Evolutionary conservation across 2,797 vertebrate genomes (phyloP), one percentile per base, ranked within the genome.

Genomic region (Myiothlypis coronata): DNA sequence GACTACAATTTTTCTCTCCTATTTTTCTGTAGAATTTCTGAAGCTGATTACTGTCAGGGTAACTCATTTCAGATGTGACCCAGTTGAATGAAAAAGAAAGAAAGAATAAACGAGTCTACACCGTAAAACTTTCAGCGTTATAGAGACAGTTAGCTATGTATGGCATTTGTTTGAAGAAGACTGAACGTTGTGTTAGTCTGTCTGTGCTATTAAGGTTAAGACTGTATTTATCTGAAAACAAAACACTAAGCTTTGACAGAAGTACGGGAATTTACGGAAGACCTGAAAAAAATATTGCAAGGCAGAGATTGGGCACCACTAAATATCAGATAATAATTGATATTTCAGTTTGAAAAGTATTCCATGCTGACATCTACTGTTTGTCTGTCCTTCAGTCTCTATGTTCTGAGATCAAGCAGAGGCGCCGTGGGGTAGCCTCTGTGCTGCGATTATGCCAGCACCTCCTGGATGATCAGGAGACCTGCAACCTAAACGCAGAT

Each of bases 401-500:
- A 47, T 99, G 99, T 87, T 96, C 95, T 35, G 99, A 99, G 98
- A 98, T 99, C 88, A 98, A 98, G 96, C 98, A 98, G 81, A 98
- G 99, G 41, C 98, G 98, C 21, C 97, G 98, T 70, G 99, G 99
- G 30, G 98, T 99, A 34, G 97, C 98, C 79, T 99, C 99, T 2
- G 98, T 99, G 39, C 98, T 99, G 84, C 98, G 99, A 11, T 96
- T 99, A 24, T 99, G 99, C 96, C 99, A 99, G 97, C 98, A 99
- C 90, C 98, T 99, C 75, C 98, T 99, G 93, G 99, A 99, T 72
- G 98, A 98, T 81, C 98, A 98, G 70, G 98, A 99, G 50, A 98
- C 97, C 76, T 98, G 98, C 93, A 97, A 97, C 94, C 96, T 98
- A 27, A 98, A 98, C 6, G 97, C 98, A 17, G 98, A 99, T 87